These are phyloP conservation scores for Desmodus rotundus DNA, from an alignment of 2,113 vertebrate species.

Conservation along the genomic window DNA sequence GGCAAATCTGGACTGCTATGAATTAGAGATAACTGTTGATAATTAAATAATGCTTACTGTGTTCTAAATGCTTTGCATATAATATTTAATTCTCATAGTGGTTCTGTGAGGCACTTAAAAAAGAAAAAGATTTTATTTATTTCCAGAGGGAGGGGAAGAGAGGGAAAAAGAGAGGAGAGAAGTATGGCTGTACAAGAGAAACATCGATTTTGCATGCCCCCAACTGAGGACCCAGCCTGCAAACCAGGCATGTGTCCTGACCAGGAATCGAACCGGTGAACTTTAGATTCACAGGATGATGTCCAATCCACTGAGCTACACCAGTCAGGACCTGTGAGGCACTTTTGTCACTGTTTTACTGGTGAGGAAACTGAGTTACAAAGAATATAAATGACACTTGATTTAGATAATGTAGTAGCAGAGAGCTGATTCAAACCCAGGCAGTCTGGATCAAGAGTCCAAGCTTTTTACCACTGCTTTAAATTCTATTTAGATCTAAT, in stretches of 20 bases:
- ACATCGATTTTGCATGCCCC: too few species aligned
- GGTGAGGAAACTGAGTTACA: slow-evolving; percentile 20
- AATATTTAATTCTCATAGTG: neutral
- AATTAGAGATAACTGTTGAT: neutral
- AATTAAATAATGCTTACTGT: neutral
- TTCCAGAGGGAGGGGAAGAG: too few species aligned
- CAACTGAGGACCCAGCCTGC: too few species aligned
- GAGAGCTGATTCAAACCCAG: neutral
- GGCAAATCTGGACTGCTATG: neutral
- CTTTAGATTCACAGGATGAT: too few species aligned
- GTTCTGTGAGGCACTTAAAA: neutral
- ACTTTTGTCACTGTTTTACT: slow-evolving; percentile 17
- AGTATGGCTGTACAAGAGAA: too few species aligned
- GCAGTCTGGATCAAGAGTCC: neutral
- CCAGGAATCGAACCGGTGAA: too few species aligned
- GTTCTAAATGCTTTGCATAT: neutral
- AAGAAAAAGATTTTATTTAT: too few species aligned
- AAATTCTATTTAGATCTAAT: neutral
- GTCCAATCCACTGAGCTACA: too few species aligned
- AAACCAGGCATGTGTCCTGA: too few species aligned
- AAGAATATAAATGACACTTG: neutral
- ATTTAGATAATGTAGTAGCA: neutral
- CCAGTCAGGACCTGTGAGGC: neutral
- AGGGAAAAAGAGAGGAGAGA: too few species aligned
- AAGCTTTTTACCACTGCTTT: neutral